Evolutionary conservation across 2,113 vertebrate species (phyloP).

Genomic region (Ochotona curzoniae): DNA sequence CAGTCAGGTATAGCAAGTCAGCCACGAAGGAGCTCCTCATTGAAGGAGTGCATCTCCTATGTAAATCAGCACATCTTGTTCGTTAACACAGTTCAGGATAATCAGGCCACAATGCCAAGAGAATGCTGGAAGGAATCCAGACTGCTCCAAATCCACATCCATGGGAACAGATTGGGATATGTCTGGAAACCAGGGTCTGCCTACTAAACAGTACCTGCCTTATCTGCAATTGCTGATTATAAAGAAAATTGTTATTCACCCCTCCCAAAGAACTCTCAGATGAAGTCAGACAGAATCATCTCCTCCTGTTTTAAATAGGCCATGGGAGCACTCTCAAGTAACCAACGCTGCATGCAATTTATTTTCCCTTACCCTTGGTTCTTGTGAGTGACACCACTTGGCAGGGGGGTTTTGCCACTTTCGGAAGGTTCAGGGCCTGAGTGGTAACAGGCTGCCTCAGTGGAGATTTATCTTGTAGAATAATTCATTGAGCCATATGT

Average conservation of each 20-base stretch:
- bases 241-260: background rate
- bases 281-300: background rate
- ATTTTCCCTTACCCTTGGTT: slow-evolving; percentile 52
- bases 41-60: background rate
- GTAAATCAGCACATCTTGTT: slow-evolving; percentile 62
- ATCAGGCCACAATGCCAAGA: slow-evolving; percentile 34
- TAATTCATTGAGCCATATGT: slow-evolving; percentile 80
- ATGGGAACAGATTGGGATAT: slow-evolving; percentile 61
- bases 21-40: slow-evolving; percentile 28
- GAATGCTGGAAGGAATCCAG: slow-evolving; percentile 61
- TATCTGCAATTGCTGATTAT: slow-evolving; percentile 27
- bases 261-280: background rate
- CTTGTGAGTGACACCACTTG: slow-evolving; percentile 72
- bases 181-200: slow-evolving; percentile 69
- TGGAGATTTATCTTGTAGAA: slow-evolving; percentile 79
- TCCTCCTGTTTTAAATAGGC: slow-evolving; percentile 17
- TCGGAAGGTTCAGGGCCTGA: slow-evolving; percentile 73
- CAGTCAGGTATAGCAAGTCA: slow-evolving; percentile 26
- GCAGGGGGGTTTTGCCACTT: slow-evolving; percentile 73
- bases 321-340: slow-evolving; percentile 38
- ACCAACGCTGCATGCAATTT: background rate
- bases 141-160: slow-evolving; percentile 47
- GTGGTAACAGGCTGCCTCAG: slow-evolving; percentile 73
- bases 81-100: slow-evolving; percentile 59
- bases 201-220: slow-evolving; percentile 59